Evolutionary conservation across 2,797 vertebrate genomes (phyloP), one percentile per base, ranked within the genome.

Genomic region (Holocentrus rufus): DNA sequence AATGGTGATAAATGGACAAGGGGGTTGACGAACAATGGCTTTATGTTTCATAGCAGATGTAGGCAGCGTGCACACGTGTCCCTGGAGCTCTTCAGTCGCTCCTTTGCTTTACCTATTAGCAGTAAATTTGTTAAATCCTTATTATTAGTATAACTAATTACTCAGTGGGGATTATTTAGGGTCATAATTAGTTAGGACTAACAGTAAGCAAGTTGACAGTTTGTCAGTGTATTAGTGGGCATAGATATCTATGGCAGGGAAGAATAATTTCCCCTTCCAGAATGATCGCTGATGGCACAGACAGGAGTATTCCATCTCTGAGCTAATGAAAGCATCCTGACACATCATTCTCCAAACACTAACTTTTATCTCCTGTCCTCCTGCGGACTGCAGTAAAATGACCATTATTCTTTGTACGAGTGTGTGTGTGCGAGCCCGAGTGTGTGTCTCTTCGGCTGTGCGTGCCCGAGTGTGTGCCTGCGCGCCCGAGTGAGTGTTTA

Each of bases 351-450:
- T 88, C 86, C 84, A 86, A 84, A 89, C 87, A 89, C 91, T 90
- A 90, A 93, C 91, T 90, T 91, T 90, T 90, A 90, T 89, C 88
- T 89, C 83, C 87, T 81, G 76, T 90, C 91, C 87, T 91, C 87
- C 89, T 81, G 89, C 89, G 90, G 90, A 88, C 90, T 85, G 86
- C 85, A 87, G 85, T 93, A 92, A 94, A 93, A 93, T 89, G 77
- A 88, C 84, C 80, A 89, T 88, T 84, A 92, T 92, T 92, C 88
- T 92, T 87, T 80, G 79, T 82, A 68, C 76, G 87, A 85, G 84
- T 78, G 82, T 72, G 58, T 27, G 63, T 34, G 54, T 30, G 25
- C 5, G 15, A 11, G 42, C 5, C 13, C 13, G 42, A 50, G 57
- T 36, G 57, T 27, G 49, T 55, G 56, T 52, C 7, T 34, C 18